Conservation (phyloP, 2,888 invertebrate species). For the Drosophila kanekoi region DNA sequence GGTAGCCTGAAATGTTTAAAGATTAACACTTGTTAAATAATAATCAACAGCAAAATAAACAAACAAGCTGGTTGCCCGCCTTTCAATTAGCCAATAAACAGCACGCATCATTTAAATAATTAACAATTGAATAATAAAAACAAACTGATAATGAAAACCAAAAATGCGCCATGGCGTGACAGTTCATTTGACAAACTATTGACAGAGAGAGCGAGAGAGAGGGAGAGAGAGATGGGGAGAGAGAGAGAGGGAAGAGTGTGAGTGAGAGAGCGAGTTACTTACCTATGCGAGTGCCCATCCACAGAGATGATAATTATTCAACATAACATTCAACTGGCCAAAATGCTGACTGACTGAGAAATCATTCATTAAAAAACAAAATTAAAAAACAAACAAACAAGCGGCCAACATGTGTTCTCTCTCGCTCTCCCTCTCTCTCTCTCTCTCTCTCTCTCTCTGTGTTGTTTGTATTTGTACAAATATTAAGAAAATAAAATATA, state of each 20-base stretch:
- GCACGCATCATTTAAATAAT: slow-evolving; percentile 57
- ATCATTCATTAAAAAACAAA: slow-evolving; percentile 69
- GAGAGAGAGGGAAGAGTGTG: background rate
- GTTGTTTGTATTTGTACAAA: slow-evolving; percentile 55
- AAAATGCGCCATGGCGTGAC: slow-evolving; percentile 47
- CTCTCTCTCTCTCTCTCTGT: slow-evolving; percentile 31
- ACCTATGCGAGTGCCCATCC: slow-evolving; percentile 31
- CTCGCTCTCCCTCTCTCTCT: slow-evolving; percentile 28
- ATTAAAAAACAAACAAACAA: slow-evolving; percentile 70
- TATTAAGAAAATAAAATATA: slow-evolving; percentile 73
- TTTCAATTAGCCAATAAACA: slow-evolving; percentile 50
- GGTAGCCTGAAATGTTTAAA: background rate
- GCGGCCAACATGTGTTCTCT: slow-evolving; percentile 72
- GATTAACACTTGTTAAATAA: slow-evolving; percentile 26
- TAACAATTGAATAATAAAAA: slow-evolving; percentile 52
- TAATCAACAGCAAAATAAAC: slow-evolving; percentile 26
- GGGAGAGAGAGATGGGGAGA: background rate
- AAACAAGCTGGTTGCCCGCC: slow-evolving; percentile 1
- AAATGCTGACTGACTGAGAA: slow-evolving; percentile 68
- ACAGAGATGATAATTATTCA: slow-evolving; percentile 80
- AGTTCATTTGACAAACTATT: slow-evolving; percentile 75
- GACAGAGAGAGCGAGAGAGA: background rate
- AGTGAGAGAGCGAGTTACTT: slow-evolving; percentile 8
- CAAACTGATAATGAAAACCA: slow-evolving; percentile 26
- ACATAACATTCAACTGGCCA: slow-evolving; percentile 58